These are phyloP conservation scores for Cryptocephalus primarius DNA, from an alignment of 2,888 invertebrate genomes.

Conservation along the genomic window DNA sequence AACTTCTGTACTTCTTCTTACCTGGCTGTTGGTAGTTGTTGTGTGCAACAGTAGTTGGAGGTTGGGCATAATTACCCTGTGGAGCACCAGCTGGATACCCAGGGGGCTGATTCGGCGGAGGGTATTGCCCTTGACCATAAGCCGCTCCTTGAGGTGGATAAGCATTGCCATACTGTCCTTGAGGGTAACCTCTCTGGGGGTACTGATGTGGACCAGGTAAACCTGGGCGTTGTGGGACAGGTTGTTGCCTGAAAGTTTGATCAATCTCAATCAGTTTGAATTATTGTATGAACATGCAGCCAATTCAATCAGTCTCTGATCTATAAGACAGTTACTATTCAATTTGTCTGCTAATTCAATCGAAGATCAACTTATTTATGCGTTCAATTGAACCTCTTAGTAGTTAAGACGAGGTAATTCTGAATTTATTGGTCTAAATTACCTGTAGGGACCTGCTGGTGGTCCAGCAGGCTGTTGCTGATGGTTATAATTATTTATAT, in stretches of 20 bases:
- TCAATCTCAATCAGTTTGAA: not conserved
- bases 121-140: slow-evolving; percentile 54
- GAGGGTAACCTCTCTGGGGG: slow-evolving; percentile 49
- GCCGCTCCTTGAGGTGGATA: slow-evolving; percentile 57
- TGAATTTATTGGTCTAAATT: not conserved
- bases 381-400: too few species aligned
- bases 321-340: too few species aligned
- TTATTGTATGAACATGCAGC: not conserved
- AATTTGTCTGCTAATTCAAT: too few species aligned
- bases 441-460: slow-evolving; percentile 15
- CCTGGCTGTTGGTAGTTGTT: slow-evolving; percentile 46
- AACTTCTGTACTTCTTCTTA: slow-evolving; percentile 4
- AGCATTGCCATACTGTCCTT: slow-evolving; percentile 51
- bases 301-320: too few species aligned
- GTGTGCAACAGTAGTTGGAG: slow-evolving; percentile 45
- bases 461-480: slow-evolving; percentile 37
- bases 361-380: too few species aligned
- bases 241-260: slow-evolving; percentile 18
- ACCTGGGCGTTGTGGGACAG: slow-evolving; percentile 36
- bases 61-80: slow-evolving; percentile 50
- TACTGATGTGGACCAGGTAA: slow-evolving; percentile 35
- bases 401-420: too few species aligned
- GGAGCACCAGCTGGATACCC: slow-evolving; percentile 48
- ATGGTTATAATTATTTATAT: slow-evolving; percentile 36
- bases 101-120: slow-evolving; percentile 58